Evolutionary conservation across 2,888 invertebrate species (phyloP), one percentile per base, ranked within the genome.

Genomic region (Saturnia japonica): DNA sequence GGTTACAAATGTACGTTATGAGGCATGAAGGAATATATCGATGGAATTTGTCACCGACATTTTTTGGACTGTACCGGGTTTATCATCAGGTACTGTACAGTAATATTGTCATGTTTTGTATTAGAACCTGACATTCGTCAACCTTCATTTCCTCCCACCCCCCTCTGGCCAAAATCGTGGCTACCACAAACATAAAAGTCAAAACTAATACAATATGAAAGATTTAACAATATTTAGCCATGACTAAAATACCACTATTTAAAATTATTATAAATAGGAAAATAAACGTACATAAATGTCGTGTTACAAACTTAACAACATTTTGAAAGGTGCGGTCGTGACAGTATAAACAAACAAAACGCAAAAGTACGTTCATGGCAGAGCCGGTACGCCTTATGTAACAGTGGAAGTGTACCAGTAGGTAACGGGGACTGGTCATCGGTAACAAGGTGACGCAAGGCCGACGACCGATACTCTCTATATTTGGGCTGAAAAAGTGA

Each of bases 361-460:
- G 34, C 19, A 40, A 7, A 25, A 19, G 19, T 64, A 40, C 25
- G 14, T 60, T 60, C 28, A 25, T 60, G 14, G 9, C 11, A 60
- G 57, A 40, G 40, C 22, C 64, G 2, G 40, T 40, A 40, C 11
- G n/a, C 45, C 73, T 85, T 85, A 84, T 80, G 81, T 83, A 84
- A 85, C 72, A 71, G 54, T 69, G 69, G 72, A 80, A 81, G 78
- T 80, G 76, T 80, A 80, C 78, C 80, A 78, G 71, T 78, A 72
- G 78, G 78, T 79, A 77, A 75, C 73, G 74, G 68, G 28, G 57
- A 28, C 57, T 60, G 76, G 75, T 74, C 78, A 77, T 74, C 74
- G 77, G 78, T 78, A 77, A 78, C 84, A 82, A 83, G 84, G 84
- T 84, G 82, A 79, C 75, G 81, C 78, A 82, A 82, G 83, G 76